Conservation (phyloP, 2,797 vertebrate species). For the Tauraco hartlaubi region DNA sequence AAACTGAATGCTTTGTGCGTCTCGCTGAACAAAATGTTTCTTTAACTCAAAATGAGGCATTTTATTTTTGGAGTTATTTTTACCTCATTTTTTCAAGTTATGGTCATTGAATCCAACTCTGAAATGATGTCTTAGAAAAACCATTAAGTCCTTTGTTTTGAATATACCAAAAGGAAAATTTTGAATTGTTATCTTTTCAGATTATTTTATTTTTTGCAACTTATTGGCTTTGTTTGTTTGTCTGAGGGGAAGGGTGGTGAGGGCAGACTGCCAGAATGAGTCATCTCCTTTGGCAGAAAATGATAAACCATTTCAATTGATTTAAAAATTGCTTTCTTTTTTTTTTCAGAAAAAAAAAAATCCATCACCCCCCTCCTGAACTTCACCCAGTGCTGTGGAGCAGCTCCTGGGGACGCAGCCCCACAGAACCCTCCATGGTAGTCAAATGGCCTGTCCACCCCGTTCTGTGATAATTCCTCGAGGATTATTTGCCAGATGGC, state of each 20-base stretch:
- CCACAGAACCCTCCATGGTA: neutral
- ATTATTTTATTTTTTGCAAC: conserved; percentile 34
- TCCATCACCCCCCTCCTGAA: neutral
- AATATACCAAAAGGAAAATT: conserved; percentile 17
- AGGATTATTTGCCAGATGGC: conserved; percentile 31
- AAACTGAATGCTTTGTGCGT: neutral
- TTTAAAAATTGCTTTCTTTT: neutral
- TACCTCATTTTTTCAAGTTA: conserved; percentile 60
- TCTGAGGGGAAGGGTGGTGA: neutral
- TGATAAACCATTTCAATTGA: conserved; percentile 49
- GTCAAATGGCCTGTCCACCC: neutral
- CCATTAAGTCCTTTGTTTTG: conserved; percentile 14
- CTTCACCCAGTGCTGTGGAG: neutral
- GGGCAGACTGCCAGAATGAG: conserved; percentile 58
- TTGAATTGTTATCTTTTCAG: conserved; percentile 38
- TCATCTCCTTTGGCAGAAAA: conserved; percentile 50
- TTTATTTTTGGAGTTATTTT: conserved; percentile 55
- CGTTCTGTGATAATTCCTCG: neutral
- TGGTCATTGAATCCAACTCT: conserved; percentile 25
- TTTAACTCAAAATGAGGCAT: conserved; percentile 46
- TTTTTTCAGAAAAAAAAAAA: neutral
- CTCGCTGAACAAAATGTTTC: conserved; percentile 56
- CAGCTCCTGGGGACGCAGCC: neutral
- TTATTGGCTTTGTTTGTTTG: conserved; percentile 62
- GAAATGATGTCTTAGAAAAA: neutral